phyloP scores from a whole-genome alignment of 2,113 vertebrate species.

The Heteronetta atricapilla region DNA sequence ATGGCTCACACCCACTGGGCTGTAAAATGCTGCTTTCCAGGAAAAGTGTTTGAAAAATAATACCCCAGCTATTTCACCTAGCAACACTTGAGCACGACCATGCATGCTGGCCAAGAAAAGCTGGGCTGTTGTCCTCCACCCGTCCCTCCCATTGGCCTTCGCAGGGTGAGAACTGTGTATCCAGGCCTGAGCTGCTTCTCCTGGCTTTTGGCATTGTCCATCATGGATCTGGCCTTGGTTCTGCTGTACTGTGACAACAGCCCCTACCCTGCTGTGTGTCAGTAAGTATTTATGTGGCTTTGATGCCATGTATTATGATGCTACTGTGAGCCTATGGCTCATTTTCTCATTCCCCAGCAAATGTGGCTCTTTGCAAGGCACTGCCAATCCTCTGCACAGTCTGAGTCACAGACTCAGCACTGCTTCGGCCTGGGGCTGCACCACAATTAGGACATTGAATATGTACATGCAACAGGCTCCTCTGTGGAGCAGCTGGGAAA shows the following conservation, averaged over 20 bases:
- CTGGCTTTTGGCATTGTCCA: neutral
- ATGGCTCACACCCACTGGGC: neutral
- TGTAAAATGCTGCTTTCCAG: constrained; percentile 33
- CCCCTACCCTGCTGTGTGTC: neutral
- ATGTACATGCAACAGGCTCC: neutral
- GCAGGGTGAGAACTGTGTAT: neutral
- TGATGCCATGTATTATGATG: neutral
- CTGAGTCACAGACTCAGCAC: neutral
- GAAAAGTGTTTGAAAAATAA: neutral
- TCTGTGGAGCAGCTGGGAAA: neutral
- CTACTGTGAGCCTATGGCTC: neutral
- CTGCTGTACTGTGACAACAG: neutral
- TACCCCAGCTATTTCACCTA: neutral
- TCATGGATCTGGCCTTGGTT: neutral
- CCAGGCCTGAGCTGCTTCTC: neutral
- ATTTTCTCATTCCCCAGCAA: neutral
- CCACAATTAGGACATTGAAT: neutral
- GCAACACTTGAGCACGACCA: neutral
- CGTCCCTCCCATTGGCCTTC: neutral
- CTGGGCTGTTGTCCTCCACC: neutral
- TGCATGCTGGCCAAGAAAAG: neutral
- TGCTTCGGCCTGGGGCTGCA: neutral
- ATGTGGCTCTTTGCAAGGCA: neutral
- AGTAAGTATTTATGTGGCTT: neutral
- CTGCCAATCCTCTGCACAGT: neutral